A percentile compares a stretch with the other conserved stretches of the same genome.
phyloP scores from a whole-genome alignment of 2,797 vertebrate species.

The Microhierax caerulescens region DNA sequence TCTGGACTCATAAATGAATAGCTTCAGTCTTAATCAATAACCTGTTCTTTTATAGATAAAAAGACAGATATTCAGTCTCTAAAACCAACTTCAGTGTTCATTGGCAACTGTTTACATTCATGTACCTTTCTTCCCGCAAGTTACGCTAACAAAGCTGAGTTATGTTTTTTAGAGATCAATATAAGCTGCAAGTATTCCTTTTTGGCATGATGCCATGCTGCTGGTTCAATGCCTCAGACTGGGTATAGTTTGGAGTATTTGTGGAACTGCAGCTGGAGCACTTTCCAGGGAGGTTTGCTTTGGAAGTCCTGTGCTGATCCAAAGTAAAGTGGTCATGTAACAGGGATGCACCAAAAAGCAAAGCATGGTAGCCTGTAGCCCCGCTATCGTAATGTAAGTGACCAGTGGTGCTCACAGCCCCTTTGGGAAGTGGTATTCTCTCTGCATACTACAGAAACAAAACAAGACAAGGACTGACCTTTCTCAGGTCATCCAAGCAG shows the following conservation, averaged over 20 bases:
- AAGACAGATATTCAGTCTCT: neutral
- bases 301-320: neutral
- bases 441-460: neutral
- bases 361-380: neutral
- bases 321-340: neutral
- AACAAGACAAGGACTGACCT: neutral
- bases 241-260: neutral
- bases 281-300: neutral
- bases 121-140: neutral
- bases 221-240: neutral
- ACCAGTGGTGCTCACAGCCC: neutral
- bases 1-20: neutral
- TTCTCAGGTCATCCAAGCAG: neutral
- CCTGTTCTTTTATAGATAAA: neutral
- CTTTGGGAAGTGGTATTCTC: neutral
- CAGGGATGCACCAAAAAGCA: neutral
- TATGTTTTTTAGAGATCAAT: neutral
- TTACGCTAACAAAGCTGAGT: neutral
- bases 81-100: neutral
- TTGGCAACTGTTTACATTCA: neutral
- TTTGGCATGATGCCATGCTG: neutral
- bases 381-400: fast-evolving
- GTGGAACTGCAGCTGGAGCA: neutral
- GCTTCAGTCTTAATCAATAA: neutral
- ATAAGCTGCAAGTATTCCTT: neutral